These are phyloP conservation scores for Gobio occitaniae DNA, from an alignment of 2,797 vertebrate species.

Conservation along the genomic window DNA sequence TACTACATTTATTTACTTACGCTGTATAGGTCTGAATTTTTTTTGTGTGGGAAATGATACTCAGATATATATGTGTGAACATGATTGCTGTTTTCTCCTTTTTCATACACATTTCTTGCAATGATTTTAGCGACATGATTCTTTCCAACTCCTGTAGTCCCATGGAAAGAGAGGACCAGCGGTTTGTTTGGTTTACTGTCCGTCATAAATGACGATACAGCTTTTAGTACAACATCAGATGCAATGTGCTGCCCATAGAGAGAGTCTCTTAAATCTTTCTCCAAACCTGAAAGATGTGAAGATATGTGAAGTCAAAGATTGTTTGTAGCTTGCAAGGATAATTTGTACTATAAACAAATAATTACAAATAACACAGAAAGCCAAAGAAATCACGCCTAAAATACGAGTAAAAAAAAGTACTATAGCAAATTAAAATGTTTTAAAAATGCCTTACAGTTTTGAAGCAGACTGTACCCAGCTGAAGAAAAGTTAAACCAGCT, in stretches of 20 bases:
- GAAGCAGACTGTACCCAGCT: not conserved
- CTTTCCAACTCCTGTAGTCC: constrained; percentile 2
- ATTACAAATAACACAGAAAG: not conserved
- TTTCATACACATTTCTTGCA: not conserved
- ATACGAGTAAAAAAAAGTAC: not conserved
- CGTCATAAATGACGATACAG: constrained; percentile 3
- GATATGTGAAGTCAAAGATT: not conserved
- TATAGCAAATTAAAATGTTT: not conserved
- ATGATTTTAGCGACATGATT: constrained; percentile 36
- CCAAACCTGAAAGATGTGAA: constrained; percentile 5
- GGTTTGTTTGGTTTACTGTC: constrained; percentile 37
- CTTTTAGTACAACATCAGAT: not conserved
- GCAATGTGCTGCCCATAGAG: constrained; percentile 38
- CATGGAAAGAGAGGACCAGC: constrained; percentile 38
- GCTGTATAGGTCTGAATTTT: not conserved
- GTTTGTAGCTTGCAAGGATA: not conserved
- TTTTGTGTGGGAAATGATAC: constrained; percentile 29
- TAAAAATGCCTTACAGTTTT: no score
- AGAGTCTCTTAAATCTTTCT: not conserved
- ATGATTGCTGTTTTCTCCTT: constrained; percentile 5
- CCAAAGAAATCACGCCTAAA: not conserved
- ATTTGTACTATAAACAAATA: not conserved
- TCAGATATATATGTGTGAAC: not conserved
- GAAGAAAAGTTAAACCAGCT: not conserved
- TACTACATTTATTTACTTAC: constrained; percentile 10